Evolutionary conservation across 2,113 vertebrate species (phyloP).

Genomic region (Callaeas wilsoni): DNA sequence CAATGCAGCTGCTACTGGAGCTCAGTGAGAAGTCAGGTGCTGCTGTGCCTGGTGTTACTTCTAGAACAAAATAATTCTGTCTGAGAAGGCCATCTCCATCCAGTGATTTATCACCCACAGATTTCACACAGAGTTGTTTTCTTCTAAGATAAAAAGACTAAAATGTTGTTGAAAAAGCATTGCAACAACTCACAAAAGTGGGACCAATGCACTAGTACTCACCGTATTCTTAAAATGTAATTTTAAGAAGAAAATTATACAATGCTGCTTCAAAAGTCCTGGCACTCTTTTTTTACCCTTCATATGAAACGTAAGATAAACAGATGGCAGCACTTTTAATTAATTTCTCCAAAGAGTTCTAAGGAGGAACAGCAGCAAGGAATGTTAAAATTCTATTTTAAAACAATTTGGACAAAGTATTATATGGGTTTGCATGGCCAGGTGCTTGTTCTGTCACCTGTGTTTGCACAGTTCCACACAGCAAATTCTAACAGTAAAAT

Average conservation of each 20-base stretch:
- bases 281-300: not conserved
- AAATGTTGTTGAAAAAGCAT: slow-evolving; percentile 32
- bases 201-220: not conserved
- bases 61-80: not conserved
- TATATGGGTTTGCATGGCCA: not conserved
- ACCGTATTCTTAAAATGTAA: not conserved
- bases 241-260: slow-evolving; percentile 19
- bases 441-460: not conserved
- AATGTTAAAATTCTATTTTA: not conserved
- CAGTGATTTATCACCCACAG: not conserved
- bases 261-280: not conserved
- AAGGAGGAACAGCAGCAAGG: not conserved
- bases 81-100: not conserved
- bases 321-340: slow-evolving; percentile 58
- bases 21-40: not conserved
- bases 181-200: not conserved
- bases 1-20: slow-evolving; percentile 13
- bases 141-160: not conserved
- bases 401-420: not conserved
- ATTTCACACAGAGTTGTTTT: not conserved
- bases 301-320: slow-evolving; percentile 3
- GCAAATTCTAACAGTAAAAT: not conserved
- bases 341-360: slow-evolving; percentile 38
- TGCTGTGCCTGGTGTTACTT: not conserved
- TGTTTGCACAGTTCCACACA: not conserved